phyloP scores from a whole-genome alignment of 1,140 invertebrate genomes.

The Eumeta japonica region DNA sequence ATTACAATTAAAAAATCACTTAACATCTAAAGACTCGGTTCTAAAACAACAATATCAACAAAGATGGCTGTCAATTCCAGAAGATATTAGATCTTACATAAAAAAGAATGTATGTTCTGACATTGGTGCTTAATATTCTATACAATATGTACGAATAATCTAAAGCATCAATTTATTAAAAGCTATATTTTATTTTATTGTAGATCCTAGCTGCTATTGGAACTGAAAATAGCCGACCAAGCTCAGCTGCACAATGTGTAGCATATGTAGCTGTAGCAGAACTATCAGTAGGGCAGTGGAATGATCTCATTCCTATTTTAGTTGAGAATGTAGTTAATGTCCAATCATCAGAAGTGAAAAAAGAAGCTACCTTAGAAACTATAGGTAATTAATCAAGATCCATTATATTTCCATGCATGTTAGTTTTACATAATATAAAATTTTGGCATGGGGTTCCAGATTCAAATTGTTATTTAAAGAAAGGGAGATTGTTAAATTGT shows the following conservation, averaged over 20 bases:
- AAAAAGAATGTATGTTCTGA: slow-evolving; percentile 86
- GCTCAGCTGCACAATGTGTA: slow-evolving; percentile 97
- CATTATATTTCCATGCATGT: too few species aligned
- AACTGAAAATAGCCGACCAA: slow-evolving; percentile 91
- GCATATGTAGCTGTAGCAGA: slow-evolving; percentile 97
- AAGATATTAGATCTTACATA: slow-evolving; percentile 82
- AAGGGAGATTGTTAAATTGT: too few species aligned
- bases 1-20: slow-evolving; percentile 96
- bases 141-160: background rate
- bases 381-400: slow-evolving; percentile 88
- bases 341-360: slow-evolving; percentile 87
- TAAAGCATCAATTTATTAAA: background rate
- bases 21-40: slow-evolving; percentile 91
- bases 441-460: too few species aligned
- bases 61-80: slow-evolving; percentile 86
- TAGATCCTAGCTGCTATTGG: slow-evolving; percentile 91
- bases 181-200: slow-evolving; percentile 13
- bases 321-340: slow-evolving; percentile 88
- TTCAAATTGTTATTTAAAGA: too few species aligned
- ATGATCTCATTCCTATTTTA: slow-evolving; percentile 80
- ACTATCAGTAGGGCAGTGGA: slow-evolving; percentile 82
- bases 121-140: background rate
- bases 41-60: slow-evolving; percentile 84
- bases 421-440: too few species aligned
- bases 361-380: slow-evolving; percentile 94